Evolutionary conservation across 2,888 invertebrate species (phyloP).

Genomic region (Lochmaea capreae): DNA sequence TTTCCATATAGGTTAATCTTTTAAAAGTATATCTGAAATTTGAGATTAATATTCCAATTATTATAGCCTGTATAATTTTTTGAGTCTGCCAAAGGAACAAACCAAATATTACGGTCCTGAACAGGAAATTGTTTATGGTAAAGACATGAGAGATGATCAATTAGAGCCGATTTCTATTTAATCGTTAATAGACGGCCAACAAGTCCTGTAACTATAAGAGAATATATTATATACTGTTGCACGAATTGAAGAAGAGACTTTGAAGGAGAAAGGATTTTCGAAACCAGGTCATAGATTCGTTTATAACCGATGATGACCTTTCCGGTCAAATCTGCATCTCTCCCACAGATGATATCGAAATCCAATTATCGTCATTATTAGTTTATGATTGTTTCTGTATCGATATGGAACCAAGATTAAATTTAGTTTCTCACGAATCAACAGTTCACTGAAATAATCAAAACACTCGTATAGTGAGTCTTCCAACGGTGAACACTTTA

Average conservation of each 20-base stretch:
- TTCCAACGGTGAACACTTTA: too few species aligned
- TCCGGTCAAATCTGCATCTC: constrained; percentile 45
- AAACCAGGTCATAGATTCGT: constrained; percentile 50
- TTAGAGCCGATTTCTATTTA: constrained; percentile 59
- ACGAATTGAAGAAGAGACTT: constrained; percentile 42
- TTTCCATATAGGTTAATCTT: too few species aligned
- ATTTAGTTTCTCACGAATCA: too few species aligned
- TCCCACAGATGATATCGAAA: constrained; percentile 2
- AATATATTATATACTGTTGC: constrained; percentile 37
- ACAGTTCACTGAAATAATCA: too few species aligned
- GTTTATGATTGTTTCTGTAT: neutral
- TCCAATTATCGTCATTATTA: neutral
- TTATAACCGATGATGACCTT: constrained; percentile 44
- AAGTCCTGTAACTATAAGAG: neutral
- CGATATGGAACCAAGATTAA: too few species aligned
- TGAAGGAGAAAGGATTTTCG: constrained; percentile 54
- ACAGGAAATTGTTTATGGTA: neutral
- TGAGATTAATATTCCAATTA: too few species aligned
- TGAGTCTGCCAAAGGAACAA: neutral
- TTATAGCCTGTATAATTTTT: neutral
- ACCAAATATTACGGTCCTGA: constrained; percentile 1
- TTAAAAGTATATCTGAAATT: too few species aligned
- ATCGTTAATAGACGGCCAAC: constrained; percentile 45
- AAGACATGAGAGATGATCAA: constrained; percentile 44
- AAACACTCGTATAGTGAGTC: too few species aligned